A percentile compares a stretch with the other conserved stretches of the same genome.
phyloP scores from a whole-genome alignment of 2,113 vertebrate genomes.

The Myodes glareolus region DNA sequence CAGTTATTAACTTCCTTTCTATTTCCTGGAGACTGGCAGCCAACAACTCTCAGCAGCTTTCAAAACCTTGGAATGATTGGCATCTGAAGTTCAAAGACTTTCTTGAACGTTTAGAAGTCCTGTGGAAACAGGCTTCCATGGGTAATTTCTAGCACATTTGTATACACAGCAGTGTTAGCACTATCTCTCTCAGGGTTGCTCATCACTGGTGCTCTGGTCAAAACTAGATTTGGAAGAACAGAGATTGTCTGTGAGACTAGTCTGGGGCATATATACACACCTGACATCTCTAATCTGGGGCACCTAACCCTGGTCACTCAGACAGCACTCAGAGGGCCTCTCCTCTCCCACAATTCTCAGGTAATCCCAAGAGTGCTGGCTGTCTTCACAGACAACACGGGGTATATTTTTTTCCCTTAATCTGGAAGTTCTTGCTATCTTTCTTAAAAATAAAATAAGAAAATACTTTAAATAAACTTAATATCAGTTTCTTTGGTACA shows the following conservation, averaged over 20 bases:
- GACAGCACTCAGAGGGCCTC: neutral
- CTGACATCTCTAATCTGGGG: slow-evolving; percentile 5
- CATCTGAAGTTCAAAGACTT: slow-evolving; percentile 79
- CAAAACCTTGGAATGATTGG: slow-evolving; percentile 71
- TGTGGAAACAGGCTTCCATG: slow-evolving; percentile 77
- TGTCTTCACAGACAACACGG: neutral
- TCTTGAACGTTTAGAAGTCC: slow-evolving; percentile 65
- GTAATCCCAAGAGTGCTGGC: neutral
- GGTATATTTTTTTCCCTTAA: neutral
- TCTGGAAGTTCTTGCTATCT: neutral
- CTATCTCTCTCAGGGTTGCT: neutral
- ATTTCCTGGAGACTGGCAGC: slow-evolving; percentile 52
- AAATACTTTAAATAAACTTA: neutral
- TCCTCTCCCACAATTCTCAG: neutral
- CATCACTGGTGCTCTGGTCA: slow-evolving; percentile 55
- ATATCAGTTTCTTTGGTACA: neutral
- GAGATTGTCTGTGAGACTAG: slow-evolving; percentile 11
- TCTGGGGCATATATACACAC: slow-evolving; percentile 38
- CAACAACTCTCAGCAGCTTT: slow-evolving; percentile 60
- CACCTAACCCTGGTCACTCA: slow-evolving; percentile 34
- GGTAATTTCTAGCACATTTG: slow-evolving; percentile 60
- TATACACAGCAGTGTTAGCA: neutral
- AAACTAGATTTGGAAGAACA: slow-evolving; percentile 36
- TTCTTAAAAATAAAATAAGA: slow-evolving; percentile 18
- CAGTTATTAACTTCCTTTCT: slow-evolving; percentile 69